These are phyloP conservation scores for Lacanobia oleracea DNA, from an alignment of 2,888 invertebrate species.

Conservation along the genomic window DNA sequence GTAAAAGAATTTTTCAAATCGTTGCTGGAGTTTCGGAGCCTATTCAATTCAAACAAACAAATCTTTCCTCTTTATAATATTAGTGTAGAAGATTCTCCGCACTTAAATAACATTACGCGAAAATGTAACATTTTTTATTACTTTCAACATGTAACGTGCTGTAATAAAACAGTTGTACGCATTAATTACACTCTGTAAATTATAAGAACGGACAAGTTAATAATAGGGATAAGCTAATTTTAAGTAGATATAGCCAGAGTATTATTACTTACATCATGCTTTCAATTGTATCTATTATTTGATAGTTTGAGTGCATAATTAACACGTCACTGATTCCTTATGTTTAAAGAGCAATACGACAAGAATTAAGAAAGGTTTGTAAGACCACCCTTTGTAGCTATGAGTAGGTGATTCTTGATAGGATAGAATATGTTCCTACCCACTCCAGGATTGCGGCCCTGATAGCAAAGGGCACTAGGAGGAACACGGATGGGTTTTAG, in stretches of 20 bases:
- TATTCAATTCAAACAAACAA: no score
- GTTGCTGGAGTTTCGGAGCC: no score
- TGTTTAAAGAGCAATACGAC: background rate
- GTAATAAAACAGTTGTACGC: conserved; percentile 22
- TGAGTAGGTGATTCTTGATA: no score
- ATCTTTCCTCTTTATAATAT: no score
- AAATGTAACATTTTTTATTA: conserved; percentile 51
- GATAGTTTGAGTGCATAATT: conserved; percentile 7
- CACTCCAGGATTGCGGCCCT: no score
- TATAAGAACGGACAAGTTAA: conserved; percentile 31
- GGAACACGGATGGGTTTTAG: no score
- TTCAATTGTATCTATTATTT: conserved; percentile 2
- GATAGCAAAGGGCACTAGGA: no score
- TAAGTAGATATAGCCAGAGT: background rate
- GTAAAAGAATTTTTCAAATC: no score
- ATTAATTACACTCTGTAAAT: conserved; percentile 48
- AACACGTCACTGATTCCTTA: background rate
- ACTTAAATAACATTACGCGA: conserved; percentile 22
- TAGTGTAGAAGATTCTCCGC: no score
- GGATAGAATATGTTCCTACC: no score
- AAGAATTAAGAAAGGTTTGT: background rate
- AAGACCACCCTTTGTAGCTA: no score
- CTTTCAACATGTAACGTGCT: conserved; percentile 41
- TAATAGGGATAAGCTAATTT: conserved; percentile 25
- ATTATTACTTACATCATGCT: background rate